Conservation (phyloP, 1,140 invertebrate genomes). For the Globodera rostochiensis region DNA sequence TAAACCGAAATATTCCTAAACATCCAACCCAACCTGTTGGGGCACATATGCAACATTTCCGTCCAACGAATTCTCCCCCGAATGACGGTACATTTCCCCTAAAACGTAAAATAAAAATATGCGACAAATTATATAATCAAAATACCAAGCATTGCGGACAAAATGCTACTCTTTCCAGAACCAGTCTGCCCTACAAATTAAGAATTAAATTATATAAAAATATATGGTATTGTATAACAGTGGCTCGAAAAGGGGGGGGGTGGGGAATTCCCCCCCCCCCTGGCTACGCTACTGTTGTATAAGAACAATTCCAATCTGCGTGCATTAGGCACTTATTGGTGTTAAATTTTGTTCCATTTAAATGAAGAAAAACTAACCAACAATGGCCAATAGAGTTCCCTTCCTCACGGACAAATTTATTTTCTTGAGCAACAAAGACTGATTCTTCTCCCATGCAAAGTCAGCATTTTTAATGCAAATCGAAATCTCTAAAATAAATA, state of each 20-base stretch:
- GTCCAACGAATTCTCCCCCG: constrained; percentile 37
- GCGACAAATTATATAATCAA: constrained; percentile 1
- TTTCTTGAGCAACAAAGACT: constrained; percentile 11
- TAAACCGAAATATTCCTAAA: neutral
- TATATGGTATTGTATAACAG: no score
- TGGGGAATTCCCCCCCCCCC: no score
- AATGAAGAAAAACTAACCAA: constrained; percentile 38
- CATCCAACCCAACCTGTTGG: constrained; percentile 71
- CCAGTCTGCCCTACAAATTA: constrained; percentile 43
- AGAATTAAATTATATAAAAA: constrained; percentile 1
- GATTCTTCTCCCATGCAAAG: constrained; percentile 29
- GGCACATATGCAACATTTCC: constrained; percentile 74
- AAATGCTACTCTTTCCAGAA: constrained; percentile 46
- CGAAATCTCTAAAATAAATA: neutral
- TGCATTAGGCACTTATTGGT: neutral
- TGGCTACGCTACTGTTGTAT: no score
- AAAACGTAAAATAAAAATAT: constrained; percentile 30
- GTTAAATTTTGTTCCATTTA: constrained; percentile 51
- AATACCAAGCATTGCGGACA: constrained; percentile 55
- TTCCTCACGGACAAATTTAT: constrained; percentile 7
- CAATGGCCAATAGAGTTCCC: constrained; percentile 33
- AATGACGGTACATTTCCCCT: constrained; percentile 68
- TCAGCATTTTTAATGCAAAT: constrained; percentile 38
- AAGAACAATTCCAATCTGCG: constrained; percentile 24
- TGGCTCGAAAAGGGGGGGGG: no score